Evolutionary conservation across 35 echinoderm and acorn worm species (phyloP), one percentile per base, ranked within the genome.

Genomic region (Lytechinus variegatus): DNA sequence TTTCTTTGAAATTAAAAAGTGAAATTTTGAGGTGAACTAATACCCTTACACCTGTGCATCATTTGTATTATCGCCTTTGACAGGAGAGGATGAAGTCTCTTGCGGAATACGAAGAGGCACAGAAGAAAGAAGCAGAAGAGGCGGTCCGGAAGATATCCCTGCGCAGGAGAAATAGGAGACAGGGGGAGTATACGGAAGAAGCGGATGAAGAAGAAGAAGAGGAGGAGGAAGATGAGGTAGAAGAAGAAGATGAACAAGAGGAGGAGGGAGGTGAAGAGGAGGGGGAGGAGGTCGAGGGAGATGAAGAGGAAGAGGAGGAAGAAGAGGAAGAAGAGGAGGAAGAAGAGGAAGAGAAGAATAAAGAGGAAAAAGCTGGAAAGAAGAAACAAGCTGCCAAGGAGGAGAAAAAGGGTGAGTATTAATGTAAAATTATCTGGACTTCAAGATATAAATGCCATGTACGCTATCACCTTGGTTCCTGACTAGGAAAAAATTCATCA

Each of bases 41-140:
- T n/a, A n/a, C n/a, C n/a, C n/a, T n/a, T n/a, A n/a, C n/a, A n/a
- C 9, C 13, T 58, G 56, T 9, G 56, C 9, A 5, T 58, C 8
- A 58, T 86, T 66, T 6, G 52, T 52, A 9, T 54, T 95, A 4
- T 28, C n/a, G n/a, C n/a, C 28, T 28, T 10, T 54, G 51, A 54
- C 91, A 97, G 96, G 96, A 92, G n/a, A 95, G 91, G 54, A 19
- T 95, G 14, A 89, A 87, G 71, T 95, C 95, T 8, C 71, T 95
- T 16, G 57, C 54, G 29, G 89, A 92, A 16, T 92, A 61, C 16
- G 96, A 97, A 44, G 96, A 96, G 28, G 96, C 86, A 33, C 72
- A 94, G 54, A 95, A 86, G 61, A 33, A 27, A 60, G 94, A 96
- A 89, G 96, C 92, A 51, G 71, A 52, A 33, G 94, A 96, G 54